Conservation (phyloP, 2,113 vertebrate genomes). For the Sceloporus undulatus region DNA sequence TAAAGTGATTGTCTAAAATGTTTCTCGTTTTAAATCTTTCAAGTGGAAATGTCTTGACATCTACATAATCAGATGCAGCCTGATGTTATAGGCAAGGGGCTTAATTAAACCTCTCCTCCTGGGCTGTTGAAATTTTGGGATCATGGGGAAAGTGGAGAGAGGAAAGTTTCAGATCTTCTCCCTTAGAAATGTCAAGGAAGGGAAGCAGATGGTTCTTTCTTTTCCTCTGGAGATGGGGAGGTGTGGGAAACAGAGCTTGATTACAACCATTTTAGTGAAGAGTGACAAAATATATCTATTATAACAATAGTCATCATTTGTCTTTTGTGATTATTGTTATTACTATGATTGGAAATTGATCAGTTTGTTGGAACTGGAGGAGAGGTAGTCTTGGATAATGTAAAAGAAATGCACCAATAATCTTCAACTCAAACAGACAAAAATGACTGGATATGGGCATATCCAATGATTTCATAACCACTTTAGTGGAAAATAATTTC, state of each 20-base stretch:
- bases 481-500: background rate
- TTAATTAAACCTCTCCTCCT: no score
- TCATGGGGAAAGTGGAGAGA: no score
- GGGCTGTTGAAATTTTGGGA: no score
- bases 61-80: no score
- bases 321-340: constrained; percentile 6
- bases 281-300: background rate
- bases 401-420: background rate
- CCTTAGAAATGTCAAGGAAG: no score
- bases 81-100: no score
- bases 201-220: background rate
- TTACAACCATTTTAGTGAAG: background rate
- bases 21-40: no score
- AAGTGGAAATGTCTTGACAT: background rate
- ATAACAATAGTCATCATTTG: no score
- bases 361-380: background rate
- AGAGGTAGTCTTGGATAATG: background rate
- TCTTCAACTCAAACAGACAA: background rate
- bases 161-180: no score
- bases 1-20: no score
- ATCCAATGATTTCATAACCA: background rate
- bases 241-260: no score
- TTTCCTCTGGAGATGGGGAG: no score
- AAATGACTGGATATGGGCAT: background rate
- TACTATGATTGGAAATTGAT: background rate